Base-by-base conservation (phyloP, 2,888 invertebrate genomes). In the Theodoxus fluviatilis region DNA sequence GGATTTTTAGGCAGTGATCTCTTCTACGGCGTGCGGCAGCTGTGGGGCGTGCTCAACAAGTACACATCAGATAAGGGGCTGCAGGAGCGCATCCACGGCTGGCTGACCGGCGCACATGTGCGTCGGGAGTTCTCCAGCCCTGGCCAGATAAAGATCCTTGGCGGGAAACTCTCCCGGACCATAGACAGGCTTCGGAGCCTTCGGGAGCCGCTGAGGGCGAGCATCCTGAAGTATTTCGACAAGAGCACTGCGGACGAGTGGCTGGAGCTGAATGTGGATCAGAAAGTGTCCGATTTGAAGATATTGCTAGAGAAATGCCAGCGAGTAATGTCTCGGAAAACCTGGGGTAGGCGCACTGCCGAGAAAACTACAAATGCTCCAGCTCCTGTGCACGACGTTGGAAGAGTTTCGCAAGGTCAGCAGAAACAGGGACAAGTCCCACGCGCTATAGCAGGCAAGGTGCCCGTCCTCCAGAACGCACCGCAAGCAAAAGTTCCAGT, bases 1-100 rank as follows among this genome's bases (percentile, higher is more conserved):
- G 76, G 82, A 7, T 90, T 88, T 74, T 87, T 88, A 1, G 90
- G 90, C 0, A 84, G 86, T 15, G 81, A 84, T 18, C 80, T 90
- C 25, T 89, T 89, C 61, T 71, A 74, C 52, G 67, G 66, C 15
- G 55, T 74, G 35, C 75, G 74, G 67, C 68, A 73, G 35, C 70
- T 76, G 33, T 74, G 70, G 66, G 71, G 63, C 0, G 67, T 71
- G 40, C 38, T 61, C 18, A 47, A 72, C 15, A 33, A 37, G 12
- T 68, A 49, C 33, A 40, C 12, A 7, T 55, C 47, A 9, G 59
- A 70, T 25, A 15, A 18, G 12, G 65, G 70, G 6, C 31, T 73
- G 31, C 65, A 72, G n/a, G 33, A 68, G 3, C 35, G 64, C 1
- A 67, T 76, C 15, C 55, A 68, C 0, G 76, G 76, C n/a, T 79